Base-by-base conservation (phyloP, 2,888 invertebrate species). In the Syrista parreyssii region DNA sequence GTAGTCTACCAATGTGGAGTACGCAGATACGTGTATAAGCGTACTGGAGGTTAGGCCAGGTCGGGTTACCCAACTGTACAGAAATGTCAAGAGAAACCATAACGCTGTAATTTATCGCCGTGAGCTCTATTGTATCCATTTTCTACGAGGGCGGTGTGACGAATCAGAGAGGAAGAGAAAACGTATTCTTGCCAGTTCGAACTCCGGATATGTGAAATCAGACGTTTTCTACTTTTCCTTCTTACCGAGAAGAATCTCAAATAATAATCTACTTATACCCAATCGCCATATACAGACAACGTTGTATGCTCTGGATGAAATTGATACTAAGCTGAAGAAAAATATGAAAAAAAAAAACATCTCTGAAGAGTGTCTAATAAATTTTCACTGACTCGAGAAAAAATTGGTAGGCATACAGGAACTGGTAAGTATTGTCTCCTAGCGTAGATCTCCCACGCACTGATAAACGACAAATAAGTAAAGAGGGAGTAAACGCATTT, bases 81-180 rank as follows among this genome's bases (percentile, higher is more conserved):
- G 88, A 88, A 89, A 89, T 86, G 88, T 88, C 90, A 85, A 83
- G 88, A 89, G 89, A 88, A 89, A 89, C 88, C 88, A 89, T 91
- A 91, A 91, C 88, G 88, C 90, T 90, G 87, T 91, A 91, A 91
- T 91, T 91, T 91, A 90, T 91, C 87, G 89, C 86, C 79, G 83
- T 84, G 85, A 86, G 86, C 86, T 85, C 86, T 83, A 89, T 90
- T 89, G 90, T 89, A 82, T 82, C 81, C 83, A 86, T 86, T 85
- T 86, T 85, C 84, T 84, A 88, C 86, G 88, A 88, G 88, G 90
- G 90, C 90, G 90, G 86, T 86, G 87, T 88, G 88, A 89, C 89
- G 88, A 86, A 90, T 90, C 89, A 84, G 80, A 83, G 81, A 83
- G 83, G 83, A 84, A 85, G 84, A 87, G 86, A 86, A 85, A 85